phyloP scores from a whole-genome alignment of 2,888 invertebrate genomes.

The Pandemis corylana region DNA sequence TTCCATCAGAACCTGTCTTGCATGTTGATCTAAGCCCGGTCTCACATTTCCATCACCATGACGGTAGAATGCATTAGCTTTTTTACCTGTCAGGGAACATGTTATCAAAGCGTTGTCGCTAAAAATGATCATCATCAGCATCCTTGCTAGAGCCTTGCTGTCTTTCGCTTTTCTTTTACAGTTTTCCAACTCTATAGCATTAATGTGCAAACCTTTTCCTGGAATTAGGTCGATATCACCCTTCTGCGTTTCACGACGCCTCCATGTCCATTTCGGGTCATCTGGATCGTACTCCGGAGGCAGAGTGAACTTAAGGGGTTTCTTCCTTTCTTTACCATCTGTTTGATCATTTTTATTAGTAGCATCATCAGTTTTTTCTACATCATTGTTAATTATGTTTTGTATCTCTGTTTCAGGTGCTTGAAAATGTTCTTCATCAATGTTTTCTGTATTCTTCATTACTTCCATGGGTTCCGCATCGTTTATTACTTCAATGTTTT shows the following conservation, averaged over 20 bases:
- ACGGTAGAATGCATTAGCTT: conserved; percentile 9
- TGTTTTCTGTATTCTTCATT: not conserved
- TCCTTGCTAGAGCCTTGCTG: conserved; percentile 6
- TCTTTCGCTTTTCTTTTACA: conserved; percentile 4
- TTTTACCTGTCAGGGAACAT: conserved; percentile 9
- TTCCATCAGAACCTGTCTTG: conserved; percentile 14
- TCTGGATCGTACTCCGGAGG: not conserved
- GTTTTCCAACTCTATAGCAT: not conserved
- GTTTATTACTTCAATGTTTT: not conserved
- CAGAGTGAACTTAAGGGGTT: not conserved
- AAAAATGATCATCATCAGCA: conserved; percentile 8
- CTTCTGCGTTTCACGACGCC: not conserved
- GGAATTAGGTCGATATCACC: conserved; percentile 3
- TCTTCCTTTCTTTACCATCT: not conserved
- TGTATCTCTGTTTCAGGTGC: not conserved
- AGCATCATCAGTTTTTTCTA: not conserved
- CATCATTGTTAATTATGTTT: not conserved
- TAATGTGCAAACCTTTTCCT: not conserved
- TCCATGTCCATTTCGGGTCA: conserved; percentile 5
- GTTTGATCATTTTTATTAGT: not conserved
- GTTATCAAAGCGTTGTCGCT: conserved; percentile 2
- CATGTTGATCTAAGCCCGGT: conserved; percentile 8
- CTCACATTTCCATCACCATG: not conserved
- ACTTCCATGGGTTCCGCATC: too few species aligned
- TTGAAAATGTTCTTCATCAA: not conserved